Evolutionary conservation across 2,797 vertebrate species (phyloP).

Genomic region (Bryconaethiops microstoma): DNA sequence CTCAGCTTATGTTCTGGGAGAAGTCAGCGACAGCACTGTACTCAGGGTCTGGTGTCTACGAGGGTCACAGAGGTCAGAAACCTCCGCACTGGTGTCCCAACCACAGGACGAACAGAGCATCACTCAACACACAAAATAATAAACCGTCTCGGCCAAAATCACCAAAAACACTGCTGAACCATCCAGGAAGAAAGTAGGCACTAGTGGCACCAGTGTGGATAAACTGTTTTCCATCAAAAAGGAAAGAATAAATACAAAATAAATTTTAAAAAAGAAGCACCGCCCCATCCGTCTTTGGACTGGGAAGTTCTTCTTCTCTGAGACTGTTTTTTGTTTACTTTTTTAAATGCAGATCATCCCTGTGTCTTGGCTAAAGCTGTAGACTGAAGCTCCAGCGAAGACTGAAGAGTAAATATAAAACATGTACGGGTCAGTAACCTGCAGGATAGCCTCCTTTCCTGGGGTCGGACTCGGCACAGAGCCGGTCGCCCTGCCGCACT

Average conservation of each 20-base stretch:
- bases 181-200: constrained; percentile 20
- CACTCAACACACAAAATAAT: constrained; percentile 56
- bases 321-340: background rate
- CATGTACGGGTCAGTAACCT: constrained; percentile 73
- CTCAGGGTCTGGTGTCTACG: background rate
- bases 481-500: constrained; percentile 71
- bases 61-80: background rate
- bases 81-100: constrained; percentile 54
- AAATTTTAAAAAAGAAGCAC: constrained; percentile 2
- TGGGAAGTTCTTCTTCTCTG: background rate
- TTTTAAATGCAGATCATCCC: constrained; percentile 32
- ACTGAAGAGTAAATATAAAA: background rate
- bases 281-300: background rate
- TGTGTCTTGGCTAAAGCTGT: constrained; percentile 43
- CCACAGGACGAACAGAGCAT: constrained; percentile 53
- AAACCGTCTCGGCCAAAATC: constrained; percentile 38
- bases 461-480: constrained; percentile 79
- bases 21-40: background rate
- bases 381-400: constrained; percentile 24
- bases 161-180: constrained; percentile 13
- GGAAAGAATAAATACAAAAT: constrained; percentile 12
- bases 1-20: background rate
- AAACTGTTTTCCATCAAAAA: constrained; percentile 9
- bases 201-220: background rate
- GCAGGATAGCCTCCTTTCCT: constrained; percentile 82